Evolutionary conservation across 2,797 vertebrate genomes (phyloP).

Genomic region (Caiman crocodilus): DNA sequence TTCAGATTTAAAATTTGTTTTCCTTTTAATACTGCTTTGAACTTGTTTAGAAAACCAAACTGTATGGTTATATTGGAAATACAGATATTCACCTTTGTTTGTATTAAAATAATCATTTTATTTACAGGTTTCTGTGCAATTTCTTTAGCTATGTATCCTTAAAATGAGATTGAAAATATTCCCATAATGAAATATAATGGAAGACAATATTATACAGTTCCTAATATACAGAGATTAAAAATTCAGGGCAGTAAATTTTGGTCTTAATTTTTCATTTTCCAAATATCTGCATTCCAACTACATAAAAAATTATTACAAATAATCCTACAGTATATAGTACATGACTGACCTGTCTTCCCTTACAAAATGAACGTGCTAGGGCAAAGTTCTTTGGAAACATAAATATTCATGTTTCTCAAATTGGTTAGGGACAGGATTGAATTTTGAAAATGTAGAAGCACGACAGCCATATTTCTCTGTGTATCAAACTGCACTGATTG

Average conservation of each 20-base stretch:
- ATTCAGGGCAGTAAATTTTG: background rate
- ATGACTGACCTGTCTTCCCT: background rate
- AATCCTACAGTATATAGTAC: background rate
- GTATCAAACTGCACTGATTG: accelerated
- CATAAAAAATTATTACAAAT: background rate
- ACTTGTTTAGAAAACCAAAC: background rate
- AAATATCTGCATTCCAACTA: background rate
- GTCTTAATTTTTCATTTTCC: background rate
- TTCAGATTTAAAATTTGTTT: background rate
- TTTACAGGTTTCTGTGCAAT: background rate
- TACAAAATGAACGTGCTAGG: background rate
- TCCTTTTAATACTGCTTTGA: background rate
- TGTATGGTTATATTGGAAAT: background rate
- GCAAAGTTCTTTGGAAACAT: background rate
- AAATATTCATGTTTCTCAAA: background rate
- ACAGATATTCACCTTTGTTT: background rate
- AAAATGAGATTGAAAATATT: background rate
- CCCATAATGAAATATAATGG: accelerated
- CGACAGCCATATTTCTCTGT: slow-evolving; percentile 20
- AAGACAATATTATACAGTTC: background rate
- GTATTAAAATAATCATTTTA: background rate
- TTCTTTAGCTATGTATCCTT: background rate
- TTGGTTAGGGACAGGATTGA: background rate
- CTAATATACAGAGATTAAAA: background rate
- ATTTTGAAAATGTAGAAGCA: slow-evolving; percentile 5